Evolutionary conservation across 2,888 invertebrate species (phyloP).

Genomic region (Dichetophora obliterata): DNA sequence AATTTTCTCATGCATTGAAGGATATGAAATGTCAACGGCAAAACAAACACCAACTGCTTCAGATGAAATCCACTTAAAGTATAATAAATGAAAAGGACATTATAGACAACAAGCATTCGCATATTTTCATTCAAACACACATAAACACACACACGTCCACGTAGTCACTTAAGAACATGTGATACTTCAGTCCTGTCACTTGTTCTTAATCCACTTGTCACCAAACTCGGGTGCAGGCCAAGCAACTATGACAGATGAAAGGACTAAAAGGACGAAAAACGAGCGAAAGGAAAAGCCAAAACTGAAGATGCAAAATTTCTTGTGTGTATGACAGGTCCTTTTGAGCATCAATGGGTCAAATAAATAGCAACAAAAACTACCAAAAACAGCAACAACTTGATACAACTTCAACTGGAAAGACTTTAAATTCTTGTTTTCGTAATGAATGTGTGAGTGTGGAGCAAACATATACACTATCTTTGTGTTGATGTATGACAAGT

Average conservation of each 20-base stretch:
- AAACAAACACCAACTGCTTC: background rate
- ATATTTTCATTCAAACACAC: background rate
- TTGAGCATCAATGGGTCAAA: background rate
- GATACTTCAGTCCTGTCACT: slow-evolving; percentile 17
- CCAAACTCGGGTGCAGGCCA: background rate
- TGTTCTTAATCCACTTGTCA: slow-evolving; percentile 11
- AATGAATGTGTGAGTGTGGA: too few relatives aligned
- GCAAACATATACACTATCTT: too few relatives aligned
- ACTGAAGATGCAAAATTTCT: background rate
- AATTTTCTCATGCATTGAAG: background rate
- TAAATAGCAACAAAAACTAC: background rate
- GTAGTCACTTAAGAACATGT: background rate
- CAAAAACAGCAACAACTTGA: background rate
- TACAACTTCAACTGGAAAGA: background rate
- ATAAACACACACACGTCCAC: background rate
- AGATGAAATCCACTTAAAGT: background rate
- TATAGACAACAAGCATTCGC: background rate
- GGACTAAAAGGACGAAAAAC: background rate
- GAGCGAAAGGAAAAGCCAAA: background rate
- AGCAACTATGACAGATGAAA: background rate
- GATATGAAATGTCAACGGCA: slow-evolving; percentile 8
- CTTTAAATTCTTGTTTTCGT: background rate
- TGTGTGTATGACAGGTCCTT: background rate
- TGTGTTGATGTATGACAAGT: too few relatives aligned
- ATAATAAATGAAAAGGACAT: background rate